Evolutionary conservation across 2,113 vertebrate genomes (phyloP).

Genomic region (Gymnogyps californianus): DNA sequence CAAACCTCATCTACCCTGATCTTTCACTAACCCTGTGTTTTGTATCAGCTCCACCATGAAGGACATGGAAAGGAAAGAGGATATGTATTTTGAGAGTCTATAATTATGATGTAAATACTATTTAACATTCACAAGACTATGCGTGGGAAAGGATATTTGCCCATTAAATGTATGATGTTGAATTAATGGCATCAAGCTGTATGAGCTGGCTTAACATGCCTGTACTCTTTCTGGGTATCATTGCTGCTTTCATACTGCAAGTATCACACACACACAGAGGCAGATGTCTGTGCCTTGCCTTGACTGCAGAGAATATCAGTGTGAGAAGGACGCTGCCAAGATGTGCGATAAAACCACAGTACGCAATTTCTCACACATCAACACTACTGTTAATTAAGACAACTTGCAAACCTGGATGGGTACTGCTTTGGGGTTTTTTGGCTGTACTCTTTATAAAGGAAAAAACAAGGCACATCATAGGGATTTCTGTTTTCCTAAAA

Average conservation of each 20-base stretch:
- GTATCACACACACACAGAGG: background rate
- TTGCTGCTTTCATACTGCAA: background rate
- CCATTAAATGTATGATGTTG: background rate
- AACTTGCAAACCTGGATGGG: background rate
- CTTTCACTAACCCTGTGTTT: background rate
- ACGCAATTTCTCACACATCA: background rate
- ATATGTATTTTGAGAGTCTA: background rate
- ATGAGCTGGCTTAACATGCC: background rate
- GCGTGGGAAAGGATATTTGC: background rate
- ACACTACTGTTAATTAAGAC: background rate
- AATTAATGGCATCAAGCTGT: background rate
- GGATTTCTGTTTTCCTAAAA: background rate
- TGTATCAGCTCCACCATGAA: background rate
- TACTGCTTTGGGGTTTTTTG: background rate
- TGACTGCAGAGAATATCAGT: background rate
- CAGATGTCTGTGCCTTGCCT: background rate
- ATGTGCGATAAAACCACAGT: background rate
- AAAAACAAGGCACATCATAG: accelerated
- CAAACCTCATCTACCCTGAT: background rate
- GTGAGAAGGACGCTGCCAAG: background rate
- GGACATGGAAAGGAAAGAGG: background rate
- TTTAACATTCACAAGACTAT: background rate
- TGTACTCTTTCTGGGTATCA: background rate
- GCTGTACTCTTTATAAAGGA: background rate
- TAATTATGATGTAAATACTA: background rate